Percentiles rank a stretch among this genome's conserved stretches.
phyloP scores from a whole-genome alignment of 2,113 vertebrate genomes.

The Choloepus hoffmanni region DNA sequence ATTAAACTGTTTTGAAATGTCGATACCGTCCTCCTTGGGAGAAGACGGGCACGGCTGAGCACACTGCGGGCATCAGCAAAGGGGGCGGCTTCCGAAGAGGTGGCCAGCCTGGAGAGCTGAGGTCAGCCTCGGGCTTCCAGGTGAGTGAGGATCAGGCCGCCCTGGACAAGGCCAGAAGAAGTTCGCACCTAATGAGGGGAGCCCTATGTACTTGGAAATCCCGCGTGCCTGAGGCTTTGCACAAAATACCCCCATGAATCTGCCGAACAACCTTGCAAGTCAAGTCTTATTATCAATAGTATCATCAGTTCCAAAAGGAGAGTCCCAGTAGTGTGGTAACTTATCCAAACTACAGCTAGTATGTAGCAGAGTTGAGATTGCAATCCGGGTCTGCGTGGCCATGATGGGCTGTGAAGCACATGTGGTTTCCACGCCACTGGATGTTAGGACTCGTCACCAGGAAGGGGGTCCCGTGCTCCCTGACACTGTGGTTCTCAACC shows the following conservation, averaged over 20 bases:
- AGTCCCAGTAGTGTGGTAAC: not conserved
- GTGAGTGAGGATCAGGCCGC: not conserved
- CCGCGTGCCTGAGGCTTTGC: not conserved
- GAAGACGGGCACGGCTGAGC: slow-evolving; percentile 78
- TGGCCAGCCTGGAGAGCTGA: not conserved
- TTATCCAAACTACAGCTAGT: slow-evolving; percentile 9
- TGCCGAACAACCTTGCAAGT: not conserved
- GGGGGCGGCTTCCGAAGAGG: not conserved
- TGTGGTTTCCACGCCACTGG: accelerated
- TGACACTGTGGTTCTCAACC: not conserved
- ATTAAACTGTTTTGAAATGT: slow-evolving; percentile 91
- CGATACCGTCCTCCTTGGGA: slow-evolving; percentile 84
- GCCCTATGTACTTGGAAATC: not conserved
- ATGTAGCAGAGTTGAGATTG: not conserved
- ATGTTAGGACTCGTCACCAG: not conserved
- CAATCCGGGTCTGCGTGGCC: not conserved
- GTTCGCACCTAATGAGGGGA: not conserved
- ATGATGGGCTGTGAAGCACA: not conserved
- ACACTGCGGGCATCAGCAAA: slow-evolving; percentile 47
- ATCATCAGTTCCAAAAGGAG: not conserved
- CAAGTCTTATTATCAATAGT: not conserved
- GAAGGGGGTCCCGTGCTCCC: not conserved
- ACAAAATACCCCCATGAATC: not conserved
- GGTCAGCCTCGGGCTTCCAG: slow-evolving; percentile 32
- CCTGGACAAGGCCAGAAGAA: accelerated